Conservation (phyloP, 2,888 invertebrate genomes). For the Amorpha juglandis region DNA sequence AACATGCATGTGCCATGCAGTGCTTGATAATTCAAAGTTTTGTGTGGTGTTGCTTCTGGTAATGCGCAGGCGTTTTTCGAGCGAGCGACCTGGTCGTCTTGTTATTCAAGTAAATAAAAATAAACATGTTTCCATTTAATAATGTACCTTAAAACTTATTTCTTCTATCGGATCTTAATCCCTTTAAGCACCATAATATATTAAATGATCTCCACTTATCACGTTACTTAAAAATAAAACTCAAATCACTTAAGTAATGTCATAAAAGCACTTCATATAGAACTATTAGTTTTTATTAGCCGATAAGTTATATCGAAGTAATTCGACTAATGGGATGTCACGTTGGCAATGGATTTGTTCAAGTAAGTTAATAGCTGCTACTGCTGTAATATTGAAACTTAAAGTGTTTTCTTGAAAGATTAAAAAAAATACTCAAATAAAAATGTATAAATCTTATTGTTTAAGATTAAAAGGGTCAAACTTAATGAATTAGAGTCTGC, state of each 20-base stretch:
- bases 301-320: background rate
- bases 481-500: no score
- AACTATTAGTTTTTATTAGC: slow-evolving; percentile 12
- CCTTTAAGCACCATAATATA: no score
- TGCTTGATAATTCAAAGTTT: no score
- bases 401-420: background rate
- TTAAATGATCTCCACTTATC: background rate
- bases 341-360: background rate
- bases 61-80: no score
- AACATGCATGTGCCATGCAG: no score
- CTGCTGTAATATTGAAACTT: slow-evolving; percentile 3
- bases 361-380: background rate
- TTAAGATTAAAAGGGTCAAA: no score
- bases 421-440: background rate
- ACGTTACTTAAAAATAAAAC: background rate
- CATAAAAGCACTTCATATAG: slow-evolving; percentile 2
- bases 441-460: background rate
- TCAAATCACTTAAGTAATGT: background rate
- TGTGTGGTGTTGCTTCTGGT: no score
- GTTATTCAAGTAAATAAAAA: no score
- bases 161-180: no score
- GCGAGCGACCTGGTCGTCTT: no score
- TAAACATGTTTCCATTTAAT: no score
- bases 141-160: no score
- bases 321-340: slow-evolving; percentile 8